Evolutionary conservation across 2,888 invertebrate species (phyloP).

Genomic region (Leptopilina drosophilae): DNA sequence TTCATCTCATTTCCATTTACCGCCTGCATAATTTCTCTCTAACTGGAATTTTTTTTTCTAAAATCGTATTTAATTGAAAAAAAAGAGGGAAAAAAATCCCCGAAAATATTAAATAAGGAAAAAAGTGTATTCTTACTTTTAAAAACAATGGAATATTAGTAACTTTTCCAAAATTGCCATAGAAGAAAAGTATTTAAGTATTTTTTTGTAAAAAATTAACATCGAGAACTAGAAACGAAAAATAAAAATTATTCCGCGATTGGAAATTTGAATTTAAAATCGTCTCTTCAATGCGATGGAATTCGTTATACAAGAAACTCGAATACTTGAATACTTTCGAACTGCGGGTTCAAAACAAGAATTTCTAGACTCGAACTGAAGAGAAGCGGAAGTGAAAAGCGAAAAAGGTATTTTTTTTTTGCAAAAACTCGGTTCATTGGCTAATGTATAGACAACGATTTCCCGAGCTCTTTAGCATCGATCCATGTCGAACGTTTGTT

Average conservation of each 20-base stretch:
- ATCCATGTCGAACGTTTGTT: constrained; percentile 32
- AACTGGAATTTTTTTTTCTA: no score
- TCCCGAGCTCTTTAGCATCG: constrained; percentile 25
- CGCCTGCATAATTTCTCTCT: background rate
- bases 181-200: no score
- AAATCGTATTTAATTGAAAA: no score
- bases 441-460: background rate
- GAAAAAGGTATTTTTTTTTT: background rate
- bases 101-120: no score
- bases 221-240: background rate
- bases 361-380: background rate
- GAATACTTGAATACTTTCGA: background rate
- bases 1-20: background rate
- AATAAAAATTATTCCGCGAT: background rate
- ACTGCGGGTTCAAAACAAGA: background rate
- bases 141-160: no score
- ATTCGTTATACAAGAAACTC: background rate
- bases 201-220: no score
- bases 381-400: background rate
- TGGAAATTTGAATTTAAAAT: constrained; percentile 31
- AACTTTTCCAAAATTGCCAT: no score
- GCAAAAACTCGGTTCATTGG: background rate
- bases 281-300: background rate
- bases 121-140: no score
- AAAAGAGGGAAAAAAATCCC: no score